Percentiles rank a stretch among this genome's conserved stretches.
phyloP scores from a whole-genome alignment of 2,888 invertebrate species.

The Drosophila conformis region DNA sequence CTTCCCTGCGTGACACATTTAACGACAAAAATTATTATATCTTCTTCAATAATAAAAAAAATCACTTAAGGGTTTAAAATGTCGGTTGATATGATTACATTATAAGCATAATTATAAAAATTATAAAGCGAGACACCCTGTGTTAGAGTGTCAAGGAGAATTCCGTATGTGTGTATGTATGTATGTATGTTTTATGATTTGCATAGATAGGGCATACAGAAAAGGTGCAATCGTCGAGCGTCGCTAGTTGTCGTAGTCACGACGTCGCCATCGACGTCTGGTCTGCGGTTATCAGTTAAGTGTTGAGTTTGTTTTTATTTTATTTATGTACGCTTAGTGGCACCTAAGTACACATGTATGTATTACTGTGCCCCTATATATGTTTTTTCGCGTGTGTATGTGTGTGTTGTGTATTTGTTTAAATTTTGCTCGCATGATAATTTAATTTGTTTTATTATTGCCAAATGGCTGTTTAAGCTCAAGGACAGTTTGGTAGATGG shows the following conservation, averaged over 20 bases:
- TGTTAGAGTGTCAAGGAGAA: background rate
- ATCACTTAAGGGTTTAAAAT: background rate
- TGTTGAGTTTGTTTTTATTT: constrained; percentile 70
- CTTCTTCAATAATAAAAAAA: background rate
- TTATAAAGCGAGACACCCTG: background rate
- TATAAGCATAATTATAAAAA: background rate
- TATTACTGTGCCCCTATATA: constrained; percentile 13
- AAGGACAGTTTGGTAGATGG: constrained; percentile 15
- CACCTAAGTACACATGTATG: constrained; percentile 60
- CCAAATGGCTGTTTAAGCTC: constrained; percentile 28
- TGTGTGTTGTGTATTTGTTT: constrained; percentile 46
- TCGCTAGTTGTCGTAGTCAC: constrained; percentile 59
- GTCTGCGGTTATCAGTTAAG: constrained; percentile 70
- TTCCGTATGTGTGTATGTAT: background rate
- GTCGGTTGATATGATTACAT: background rate
- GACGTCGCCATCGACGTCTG: constrained; percentile 54
- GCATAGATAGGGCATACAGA: constrained; percentile 19
- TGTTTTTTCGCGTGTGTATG: background rate
- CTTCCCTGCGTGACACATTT: background rate
- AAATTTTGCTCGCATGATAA: constrained; percentile 64
- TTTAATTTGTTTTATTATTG: constrained; percentile 62
- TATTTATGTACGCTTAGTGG: constrained; percentile 64
- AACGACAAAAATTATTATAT: background rate
- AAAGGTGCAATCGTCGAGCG: constrained; percentile 12
- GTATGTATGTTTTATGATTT: background rate